Evolutionary conservation across 2,888 invertebrate genomes (phyloP), one percentile per base, ranked within the genome.

Genomic region (Brachyopa scutellaris): DNA sequence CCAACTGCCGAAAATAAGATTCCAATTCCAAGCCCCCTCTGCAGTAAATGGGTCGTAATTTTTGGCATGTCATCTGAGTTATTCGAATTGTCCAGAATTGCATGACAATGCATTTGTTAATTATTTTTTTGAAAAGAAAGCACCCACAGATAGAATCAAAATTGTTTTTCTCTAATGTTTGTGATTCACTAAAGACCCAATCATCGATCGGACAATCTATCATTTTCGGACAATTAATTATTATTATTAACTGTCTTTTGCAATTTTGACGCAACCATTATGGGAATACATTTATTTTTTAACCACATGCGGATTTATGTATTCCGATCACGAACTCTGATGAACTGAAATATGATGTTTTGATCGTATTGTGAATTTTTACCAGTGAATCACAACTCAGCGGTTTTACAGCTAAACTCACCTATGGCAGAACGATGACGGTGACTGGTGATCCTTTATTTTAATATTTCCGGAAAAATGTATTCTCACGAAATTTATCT

Each of bases 101-200:
- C 67, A 73, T 62, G 67, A 69, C 67, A 69, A 74, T 79, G 76
- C 67, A 74, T 42, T 53, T 45, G 57, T n/a, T n/a, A n/a, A n/a
- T n/a, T n/a, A n/a, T n/a, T n/a, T 36, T 55, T 51, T 62, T 13
- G 51, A 38, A 11, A 42, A 45, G n/a, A 61, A 53, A 61, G 29
- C 51, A 33, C 15, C 55, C 53, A 36, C 72, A 59, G 11, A 45
- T 55, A 29, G 47, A 23, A 49, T 31, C 40, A 59, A 49, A 26
- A 26, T 59, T 57, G 15, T 19, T 64, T 74, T 64, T 45, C 42
- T 70, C 74, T 70, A 76, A 82, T 57, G 38, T 47, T 6, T 15
- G 31, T 80, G 74, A 80, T 31, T 74, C 74, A 80, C 17, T 26
- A n/a, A n/a, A n/a, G 11, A 8, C 2, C 29, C 17, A 23, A 11